phyloP scores from a whole-genome alignment of 30 jellyfish, hydroid and myxozoan species.

The Sanderia malayensis region DNA sequence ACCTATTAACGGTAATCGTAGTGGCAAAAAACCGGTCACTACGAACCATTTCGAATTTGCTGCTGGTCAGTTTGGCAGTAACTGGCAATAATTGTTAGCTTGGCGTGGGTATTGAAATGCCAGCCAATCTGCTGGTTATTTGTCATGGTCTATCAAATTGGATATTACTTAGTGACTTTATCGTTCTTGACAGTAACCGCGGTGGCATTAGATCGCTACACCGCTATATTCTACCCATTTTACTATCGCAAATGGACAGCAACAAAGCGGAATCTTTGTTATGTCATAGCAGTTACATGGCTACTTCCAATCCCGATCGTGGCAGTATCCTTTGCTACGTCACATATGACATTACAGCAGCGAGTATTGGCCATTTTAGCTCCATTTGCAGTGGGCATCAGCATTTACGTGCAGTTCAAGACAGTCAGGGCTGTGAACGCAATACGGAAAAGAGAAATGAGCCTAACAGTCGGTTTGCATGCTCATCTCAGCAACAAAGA shows the following conservation, averaged over 20 bases:
- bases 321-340: slow-evolving; percentile 23
- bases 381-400: slow-evolving; percentile 18
- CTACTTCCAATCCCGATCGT: not conserved
- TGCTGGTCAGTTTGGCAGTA: slow-evolving; percentile 16
- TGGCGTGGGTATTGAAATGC: slow-evolving; percentile 12
- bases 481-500: not conserved
- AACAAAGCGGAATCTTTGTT: not conserved
- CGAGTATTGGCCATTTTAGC: slow-evolving; percentile 23
- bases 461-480: not conserved
- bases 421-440: slow-evolving; percentile 24
- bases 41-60: slow-evolving; percentile 22
- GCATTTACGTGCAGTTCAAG: slow-evolving; percentile 24
- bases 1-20: slow-evolving; percentile 15
- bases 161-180: slow-evolving; percentile 35
- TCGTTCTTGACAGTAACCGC: slow-evolving; percentile 23
- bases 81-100: slow-evolving; percentile 5
- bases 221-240: slow-evolving; percentile 20
- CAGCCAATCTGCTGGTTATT: slow-evolving; percentile 18
- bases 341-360: slow-evolving; percentile 19
- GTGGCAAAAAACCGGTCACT: slow-evolving; percentile 28
- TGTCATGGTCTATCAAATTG: slow-evolving; percentile 2
- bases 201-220: slow-evolving; percentile 33
- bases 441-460: slow-evolving; percentile 10
- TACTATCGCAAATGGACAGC: slow-evolving; percentile 11
- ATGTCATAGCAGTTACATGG: slow-evolving; percentile 28